Evolutionary conservation across 2,888 invertebrate genomes (phyloP).

Genomic region (Orthosia incerta): DNA sequence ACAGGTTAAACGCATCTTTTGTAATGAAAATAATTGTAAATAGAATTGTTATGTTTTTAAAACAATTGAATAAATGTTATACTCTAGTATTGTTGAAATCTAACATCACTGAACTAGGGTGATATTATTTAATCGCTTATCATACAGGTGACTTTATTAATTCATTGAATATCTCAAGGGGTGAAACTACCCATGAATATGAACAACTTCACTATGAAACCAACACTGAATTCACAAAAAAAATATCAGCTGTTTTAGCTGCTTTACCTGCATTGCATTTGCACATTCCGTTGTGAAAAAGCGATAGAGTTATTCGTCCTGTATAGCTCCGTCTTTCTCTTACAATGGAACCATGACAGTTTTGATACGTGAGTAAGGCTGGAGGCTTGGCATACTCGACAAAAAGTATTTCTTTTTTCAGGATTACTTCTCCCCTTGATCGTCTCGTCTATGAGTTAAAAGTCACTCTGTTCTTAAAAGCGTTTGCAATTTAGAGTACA

Average conservation of each 20-base stretch:
- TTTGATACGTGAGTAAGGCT: too few species aligned
- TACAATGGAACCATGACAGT: too few species aligned
- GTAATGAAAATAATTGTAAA: conserved; percentile 16
- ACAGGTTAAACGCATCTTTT: not conserved
- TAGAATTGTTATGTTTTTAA: conserved; percentile 28
- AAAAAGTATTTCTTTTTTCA: not conserved
- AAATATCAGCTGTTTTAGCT: not conserved
- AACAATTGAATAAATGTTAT: not conserved
- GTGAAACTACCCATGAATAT: not conserved
- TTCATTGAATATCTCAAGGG: not conserved
- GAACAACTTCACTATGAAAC: not conserved
- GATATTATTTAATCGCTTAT: not conserved
- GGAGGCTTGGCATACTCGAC: not conserved
- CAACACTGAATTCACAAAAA: too few species aligned
- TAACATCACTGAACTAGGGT: not conserved
- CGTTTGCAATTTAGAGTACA: conserved; percentile 4
- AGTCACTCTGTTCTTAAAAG: not conserved
- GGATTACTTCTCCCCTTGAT: too few species aligned
- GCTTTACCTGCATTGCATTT: too few species aligned
- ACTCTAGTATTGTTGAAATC: not conserved
- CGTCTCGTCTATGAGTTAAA: not conserved
- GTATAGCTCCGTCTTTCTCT: too few species aligned
- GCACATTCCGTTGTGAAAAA: too few species aligned
- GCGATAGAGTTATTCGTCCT: too few species aligned
- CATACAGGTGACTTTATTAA: not conserved